Evolutionary conservation across 2,113 vertebrate species (phyloP).

Genomic region (Camelus bactrianus): DNA sequence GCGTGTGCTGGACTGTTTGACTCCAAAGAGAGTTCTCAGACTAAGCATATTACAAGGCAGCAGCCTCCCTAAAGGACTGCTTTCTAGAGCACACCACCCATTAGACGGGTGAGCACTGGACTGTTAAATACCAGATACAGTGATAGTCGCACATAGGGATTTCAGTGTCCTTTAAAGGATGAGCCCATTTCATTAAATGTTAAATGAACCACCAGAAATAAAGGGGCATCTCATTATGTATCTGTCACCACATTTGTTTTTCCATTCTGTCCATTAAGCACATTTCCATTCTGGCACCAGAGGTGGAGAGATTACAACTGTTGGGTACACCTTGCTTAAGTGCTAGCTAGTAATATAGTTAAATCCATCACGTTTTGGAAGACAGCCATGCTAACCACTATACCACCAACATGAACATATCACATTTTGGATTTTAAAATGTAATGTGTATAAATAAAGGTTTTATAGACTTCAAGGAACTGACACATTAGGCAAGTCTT

Average conservation of each 20-base stretch:
- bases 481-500: neutral
- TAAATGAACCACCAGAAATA: neutral
- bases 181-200: neutral
- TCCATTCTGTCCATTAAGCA: neutral
- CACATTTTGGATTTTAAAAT: neutral
- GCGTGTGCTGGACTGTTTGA: neutral
- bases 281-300: neutral
- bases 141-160: neutral
- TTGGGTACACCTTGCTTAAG: neutral
- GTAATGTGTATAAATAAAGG: neutral
- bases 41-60: neutral
- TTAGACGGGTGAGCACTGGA: neutral
- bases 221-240: neutral
- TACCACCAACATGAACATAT: neutral
- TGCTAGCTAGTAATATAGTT: neutral
- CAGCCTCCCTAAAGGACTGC: neutral
- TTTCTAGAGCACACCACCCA: neutral
- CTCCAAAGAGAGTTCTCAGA: neutral
- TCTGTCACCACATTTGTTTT: neutral
- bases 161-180: neutral
- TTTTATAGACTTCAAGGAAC: neutral
- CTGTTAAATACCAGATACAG: neutral
- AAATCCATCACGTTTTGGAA: neutral
- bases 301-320: neutral
- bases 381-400: neutral